Base-by-base conservation (phyloP, 2,797 vertebrate genomes). In the Ctenochaetus hawaiiensis region DNA sequence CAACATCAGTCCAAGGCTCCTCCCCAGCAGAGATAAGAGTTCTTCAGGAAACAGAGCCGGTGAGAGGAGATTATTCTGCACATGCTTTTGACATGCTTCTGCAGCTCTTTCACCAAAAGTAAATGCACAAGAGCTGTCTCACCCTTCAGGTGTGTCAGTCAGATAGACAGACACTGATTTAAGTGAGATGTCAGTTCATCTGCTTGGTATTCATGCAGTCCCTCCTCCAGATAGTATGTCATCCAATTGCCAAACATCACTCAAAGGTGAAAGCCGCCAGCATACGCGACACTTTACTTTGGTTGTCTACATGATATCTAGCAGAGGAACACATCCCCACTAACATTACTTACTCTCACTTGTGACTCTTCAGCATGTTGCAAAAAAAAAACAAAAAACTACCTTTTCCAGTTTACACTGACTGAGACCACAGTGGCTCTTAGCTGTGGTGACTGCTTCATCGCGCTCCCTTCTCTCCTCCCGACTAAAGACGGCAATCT, bases 401-500 rank as follows among this genome's bases (percentile, higher is more conserved):
- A 12, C 43, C 47, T 59, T 74, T 63, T 70, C 52, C 78, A 71
- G 37, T 74, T 62, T 39, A 53, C 39, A 52, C 34, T 10, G 41
- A 67, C 45, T 78, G 30, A 75, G 61, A 69, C 44, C 64, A 7
- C 71, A 53, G 58, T 59, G 45, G 58, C 30, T 75, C 47, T 48
- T 57, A 78, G 75, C 77, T 26, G 65, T 17, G 44, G 62, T 78
- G 80, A 80, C 87, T 85, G 70, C 72, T 52, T 63, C 71, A 49
- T 54, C 57, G 51, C 45, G 72, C 82, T 83, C 85, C 84, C 73
- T 48, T 44, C 7, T 73, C 78, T 79, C 61, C 77, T 80, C 51
- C 39, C 8, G 41, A 56, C 80, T 82, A 86, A 91, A 90, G 73
- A 86, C 78, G 72, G 82, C 71, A 82, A 85, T 92, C 85, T 90